Evolutionary conservation across 2,888 invertebrate species (phyloP).

Genomic region (Arctia plantaginis): DNA sequence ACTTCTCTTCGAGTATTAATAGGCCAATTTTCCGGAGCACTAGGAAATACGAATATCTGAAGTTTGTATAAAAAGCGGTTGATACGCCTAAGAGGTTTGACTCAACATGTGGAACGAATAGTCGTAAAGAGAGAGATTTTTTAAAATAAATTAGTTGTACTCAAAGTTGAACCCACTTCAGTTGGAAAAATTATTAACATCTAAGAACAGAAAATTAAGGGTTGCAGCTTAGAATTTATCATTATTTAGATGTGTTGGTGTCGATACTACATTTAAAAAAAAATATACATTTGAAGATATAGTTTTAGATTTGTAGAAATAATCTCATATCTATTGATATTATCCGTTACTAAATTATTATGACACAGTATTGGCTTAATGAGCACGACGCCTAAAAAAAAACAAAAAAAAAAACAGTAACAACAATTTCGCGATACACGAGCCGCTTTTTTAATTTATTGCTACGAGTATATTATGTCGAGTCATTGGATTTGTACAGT

Average conservation of each 20-base stretch:
- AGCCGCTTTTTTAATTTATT: conserved; percentile 55
- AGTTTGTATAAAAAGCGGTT: too few relatives aligned
- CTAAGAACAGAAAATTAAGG: too few relatives aligned
- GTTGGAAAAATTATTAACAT: too few relatives aligned
- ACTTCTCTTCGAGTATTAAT: background rate
- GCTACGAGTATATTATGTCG: conserved; percentile 46
- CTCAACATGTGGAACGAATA: too few relatives aligned
- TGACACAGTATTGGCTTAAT: conserved; percentile 6
- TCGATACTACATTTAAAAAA: background rate
- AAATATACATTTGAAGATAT: background rate
- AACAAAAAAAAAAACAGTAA: conserved; percentile 30
- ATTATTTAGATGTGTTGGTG: background rate
- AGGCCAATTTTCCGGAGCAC: too few relatives aligned
- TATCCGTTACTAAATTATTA: conserved; percentile 7
- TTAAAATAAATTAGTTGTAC: too few relatives aligned
- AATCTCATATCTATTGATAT: background rate
- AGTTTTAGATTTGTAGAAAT: background rate
- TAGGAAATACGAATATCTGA: too few relatives aligned
- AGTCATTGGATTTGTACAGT: conserved; percentile 57
- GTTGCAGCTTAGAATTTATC: too few relatives aligned
- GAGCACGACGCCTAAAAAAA: conserved; percentile 4
- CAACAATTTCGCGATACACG: conserved; percentile 36
- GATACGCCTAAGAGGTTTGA: too few relatives aligned
- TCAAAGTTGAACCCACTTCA: too few relatives aligned
- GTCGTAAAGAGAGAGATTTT: too few relatives aligned